Conservation (phyloP, 64 coral and sea anemone species). For the Stichodactyla helianthus region DNA sequence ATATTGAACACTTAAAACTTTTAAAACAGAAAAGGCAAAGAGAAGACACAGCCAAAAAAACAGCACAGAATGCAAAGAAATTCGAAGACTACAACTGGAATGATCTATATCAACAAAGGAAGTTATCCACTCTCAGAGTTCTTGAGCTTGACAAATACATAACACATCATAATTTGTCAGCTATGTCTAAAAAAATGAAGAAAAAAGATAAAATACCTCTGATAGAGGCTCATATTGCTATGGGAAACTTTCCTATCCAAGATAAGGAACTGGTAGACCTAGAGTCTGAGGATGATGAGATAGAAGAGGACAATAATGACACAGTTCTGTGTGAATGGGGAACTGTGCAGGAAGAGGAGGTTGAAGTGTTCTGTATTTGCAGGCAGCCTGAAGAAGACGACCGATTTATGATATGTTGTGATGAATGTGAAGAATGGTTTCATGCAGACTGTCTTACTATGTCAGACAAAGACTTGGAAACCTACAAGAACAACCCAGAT, state of each 20-base stretch:
- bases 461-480: conserved; percentile 13
- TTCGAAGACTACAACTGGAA: conserved; percentile 31
- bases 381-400: conserved; percentile 43
- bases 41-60: no score
- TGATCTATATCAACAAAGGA: conserved; percentile 22
- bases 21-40: conserved; percentile 3
- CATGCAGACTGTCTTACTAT: conserved; percentile 27
- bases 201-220: conserved; percentile 49
- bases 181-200: conserved; percentile 33
- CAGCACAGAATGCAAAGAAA: not conserved
- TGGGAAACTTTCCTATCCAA: conserved; percentile 43
- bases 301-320: conserved; percentile 19
- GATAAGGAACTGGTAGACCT: not conserved
- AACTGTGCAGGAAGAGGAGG: conserved; percentile 1
- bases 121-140: conserved; percentile 25
- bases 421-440: conserved; percentile 52
- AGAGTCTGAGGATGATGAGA: conserved; percentile 1
- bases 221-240: conserved; percentile 42
- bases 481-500: conserved; percentile 8
- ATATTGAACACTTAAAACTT: conserved; percentile 21
- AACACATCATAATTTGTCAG: conserved; percentile 21
- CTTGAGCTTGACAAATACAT: conserved; percentile 55
- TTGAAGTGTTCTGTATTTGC: conserved; percentile 23
- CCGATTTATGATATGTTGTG: conserved; percentile 50
- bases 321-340: conserved; percentile 22